phyloP scores from a whole-genome alignment of 35 echinoderm and acorn worm genomes.

The Lytechinus variegatus region DNA sequence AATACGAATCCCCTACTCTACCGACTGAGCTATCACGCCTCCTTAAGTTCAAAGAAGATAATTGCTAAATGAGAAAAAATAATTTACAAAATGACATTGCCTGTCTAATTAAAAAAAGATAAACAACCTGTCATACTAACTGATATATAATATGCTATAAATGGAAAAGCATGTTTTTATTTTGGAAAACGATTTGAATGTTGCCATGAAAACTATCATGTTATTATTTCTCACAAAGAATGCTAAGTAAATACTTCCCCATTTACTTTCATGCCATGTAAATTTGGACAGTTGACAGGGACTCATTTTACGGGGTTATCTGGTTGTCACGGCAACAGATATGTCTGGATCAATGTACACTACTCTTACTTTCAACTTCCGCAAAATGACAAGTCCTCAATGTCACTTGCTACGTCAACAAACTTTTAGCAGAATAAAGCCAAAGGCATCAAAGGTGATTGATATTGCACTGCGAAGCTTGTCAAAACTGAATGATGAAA shows the following conservation, averaged over 20 bases:
- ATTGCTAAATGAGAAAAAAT: background rate
- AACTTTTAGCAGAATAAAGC: background rate
- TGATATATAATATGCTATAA: background rate
- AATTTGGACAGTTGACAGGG: background rate
- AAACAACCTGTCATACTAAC: background rate
- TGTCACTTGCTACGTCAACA: background rate
- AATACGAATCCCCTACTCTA: too few species aligned
- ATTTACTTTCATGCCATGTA: background rate
- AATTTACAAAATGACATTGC: background rate
- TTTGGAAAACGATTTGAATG: background rate
- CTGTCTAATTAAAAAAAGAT: background rate
- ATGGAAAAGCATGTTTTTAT: background rate
- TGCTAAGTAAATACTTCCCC: background rate
- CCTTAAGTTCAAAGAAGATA: background rate
- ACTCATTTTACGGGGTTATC: background rate
- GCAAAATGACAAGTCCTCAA: background rate
- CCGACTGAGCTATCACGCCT: too few species aligned
- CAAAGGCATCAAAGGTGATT: background rate
- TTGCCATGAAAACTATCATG: background rate
- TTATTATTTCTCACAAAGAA: background rate
- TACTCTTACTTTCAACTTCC: background rate
- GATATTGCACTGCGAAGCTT: background rate
- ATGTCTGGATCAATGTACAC: conserved; percentile 2
- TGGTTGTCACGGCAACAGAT: conserved; percentile 17
- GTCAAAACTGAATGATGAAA: background rate